Conservation (phyloP, 2,113 vertebrate species). For the Clarias batrachus region DNA sequence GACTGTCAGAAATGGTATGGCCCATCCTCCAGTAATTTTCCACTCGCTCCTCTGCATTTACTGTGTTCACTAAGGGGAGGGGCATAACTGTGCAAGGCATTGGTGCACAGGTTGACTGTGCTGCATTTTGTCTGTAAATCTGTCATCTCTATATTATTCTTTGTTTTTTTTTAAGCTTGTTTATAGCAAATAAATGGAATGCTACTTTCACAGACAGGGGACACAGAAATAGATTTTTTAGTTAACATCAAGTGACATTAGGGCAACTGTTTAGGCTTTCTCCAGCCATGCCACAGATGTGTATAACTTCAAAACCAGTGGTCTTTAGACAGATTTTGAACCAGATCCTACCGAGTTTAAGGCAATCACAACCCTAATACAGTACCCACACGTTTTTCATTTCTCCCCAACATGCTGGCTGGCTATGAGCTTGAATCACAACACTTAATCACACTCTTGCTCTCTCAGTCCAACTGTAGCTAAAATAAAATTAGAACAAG, state of each 20-base stretch:
- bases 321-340: not conserved
- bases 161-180: not conserved
- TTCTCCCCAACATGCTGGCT: not conserved
- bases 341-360: not conserved
- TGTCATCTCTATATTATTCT: not conserved
- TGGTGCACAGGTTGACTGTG: slow-evolving; percentile 37
- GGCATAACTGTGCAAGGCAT: slow-evolving; percentile 38
- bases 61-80: slow-evolving; percentile 46
- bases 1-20: slow-evolving; percentile 42
- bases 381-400: slow-evolving; percentile 2
- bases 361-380: not conserved
- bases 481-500: slow-evolving; percentile 22
- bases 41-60: slow-evolving; percentile 44
- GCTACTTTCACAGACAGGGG: not conserved
- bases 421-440: not conserved
- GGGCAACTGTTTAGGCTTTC: not conserved
- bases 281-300: not conserved
- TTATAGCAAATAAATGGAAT: not conserved
- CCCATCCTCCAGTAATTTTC: slow-evolving; percentile 49
- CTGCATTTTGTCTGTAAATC: slow-evolving; percentile 8
- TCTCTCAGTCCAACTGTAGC: slow-evolving; percentile 1
- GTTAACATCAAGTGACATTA: not conserved
- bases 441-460: slow-evolving; percentile 14
- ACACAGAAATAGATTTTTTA: not conserved
- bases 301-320: not conserved